Evolutionary conservation across 2,113 vertebrate species (phyloP), one percentile per base, ranked within the genome.

Genomic region (Xenopus borealis): DNA sequence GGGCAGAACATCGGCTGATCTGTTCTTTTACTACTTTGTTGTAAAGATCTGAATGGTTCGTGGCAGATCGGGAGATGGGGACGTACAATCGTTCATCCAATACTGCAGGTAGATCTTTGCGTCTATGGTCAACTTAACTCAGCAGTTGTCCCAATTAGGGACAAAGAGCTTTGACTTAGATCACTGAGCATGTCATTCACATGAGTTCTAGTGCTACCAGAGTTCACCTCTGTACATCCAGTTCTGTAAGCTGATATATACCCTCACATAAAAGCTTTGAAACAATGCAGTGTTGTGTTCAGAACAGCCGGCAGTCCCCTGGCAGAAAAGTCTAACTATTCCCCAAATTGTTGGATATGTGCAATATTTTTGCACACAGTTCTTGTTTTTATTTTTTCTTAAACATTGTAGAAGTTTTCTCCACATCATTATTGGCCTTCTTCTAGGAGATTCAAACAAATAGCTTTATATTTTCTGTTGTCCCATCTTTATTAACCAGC

Each of bases 401-500:
- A 33, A 64, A 46, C 12, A 13, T 64, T 63, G 33, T 44, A 66
- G 33, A 30, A 53, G 10, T 76, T 19, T 58, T 69, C 44, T 62
- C 47, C n/a, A 64, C 46, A 67, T 70, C 66, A 64, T 69, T 70
- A 76, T 55, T 76, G 47, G 66, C 66, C 74, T 55, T 55, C 69
- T 33, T 46, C 59, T 69, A 63, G 58, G 66, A 69, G 74, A 63
- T 62, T 47, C 59, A 69, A 66, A 66, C 74, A 76, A 76, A 76
- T n/a, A n/a, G n/a, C n/a, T 33, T 76, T 76, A 64, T 76, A 76
- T 76, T 76, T 66, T 66, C 66, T 40, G 59, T 57, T 69, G 74
- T 63, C 74, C 50, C 74, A 70, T 76, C 61, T 76, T 63, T 76
- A 76, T 76, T 76, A 76, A 70, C 46, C 73, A 76, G 67, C 66